Percentiles rank a stretch among this genome's conserved stretches.
These are phyloP conservation scores for Epinephelus coioides DNA, from an alignment of 2,797 vertebrate species.

Conservation along the genomic window DNA sequence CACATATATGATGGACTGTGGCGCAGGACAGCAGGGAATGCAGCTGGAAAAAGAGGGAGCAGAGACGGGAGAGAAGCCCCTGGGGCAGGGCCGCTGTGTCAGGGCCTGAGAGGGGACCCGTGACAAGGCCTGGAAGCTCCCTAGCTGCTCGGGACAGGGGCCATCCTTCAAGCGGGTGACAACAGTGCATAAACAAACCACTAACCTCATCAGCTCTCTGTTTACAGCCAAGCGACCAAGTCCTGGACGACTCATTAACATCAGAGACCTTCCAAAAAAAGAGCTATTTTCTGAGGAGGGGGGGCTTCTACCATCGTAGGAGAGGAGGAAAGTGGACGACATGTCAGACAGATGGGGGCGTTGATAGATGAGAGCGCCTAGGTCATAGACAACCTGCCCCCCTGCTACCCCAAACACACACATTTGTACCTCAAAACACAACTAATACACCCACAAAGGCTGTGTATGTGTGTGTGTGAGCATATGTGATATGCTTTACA, in stretches of 20 bases:
- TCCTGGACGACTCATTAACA: conserved; percentile 81
- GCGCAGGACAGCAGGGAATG: conserved; percentile 5
- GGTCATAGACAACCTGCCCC: conserved; percentile 75
- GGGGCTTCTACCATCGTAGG: conserved; percentile 41
- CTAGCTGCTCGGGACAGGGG: conserved; percentile 60
- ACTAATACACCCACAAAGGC: conserved; percentile 17
- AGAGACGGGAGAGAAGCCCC: conserved; percentile 39
- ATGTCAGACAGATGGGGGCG: conserved; percentile 75
- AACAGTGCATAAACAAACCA: conserved; percentile 80
- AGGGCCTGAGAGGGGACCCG: conserved; percentile 40
- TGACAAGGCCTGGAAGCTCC: conserved; percentile 54
- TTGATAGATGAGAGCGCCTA: conserved; percentile 84
- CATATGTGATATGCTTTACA: conserved; percentile 23
- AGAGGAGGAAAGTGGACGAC: conserved; percentile 63
- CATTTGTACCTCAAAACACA: conserved; percentile 16
- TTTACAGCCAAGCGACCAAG: conserved; percentile 73
- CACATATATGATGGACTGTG: conserved; percentile 18
- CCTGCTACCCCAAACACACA: conserved; percentile 32
- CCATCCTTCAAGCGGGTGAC: conserved; percentile 82
- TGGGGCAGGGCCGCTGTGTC: conserved; percentile 31
- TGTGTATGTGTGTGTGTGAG: conserved; percentile 2
- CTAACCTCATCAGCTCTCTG: conserved; percentile 79
- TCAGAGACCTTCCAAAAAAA: conserved; percentile 69
- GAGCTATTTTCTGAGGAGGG: conserved; percentile 51
- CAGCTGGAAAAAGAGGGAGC: conserved; percentile 24